Base-by-base conservation (phyloP, 2,113 vertebrate species). In the Ia io region DNA sequence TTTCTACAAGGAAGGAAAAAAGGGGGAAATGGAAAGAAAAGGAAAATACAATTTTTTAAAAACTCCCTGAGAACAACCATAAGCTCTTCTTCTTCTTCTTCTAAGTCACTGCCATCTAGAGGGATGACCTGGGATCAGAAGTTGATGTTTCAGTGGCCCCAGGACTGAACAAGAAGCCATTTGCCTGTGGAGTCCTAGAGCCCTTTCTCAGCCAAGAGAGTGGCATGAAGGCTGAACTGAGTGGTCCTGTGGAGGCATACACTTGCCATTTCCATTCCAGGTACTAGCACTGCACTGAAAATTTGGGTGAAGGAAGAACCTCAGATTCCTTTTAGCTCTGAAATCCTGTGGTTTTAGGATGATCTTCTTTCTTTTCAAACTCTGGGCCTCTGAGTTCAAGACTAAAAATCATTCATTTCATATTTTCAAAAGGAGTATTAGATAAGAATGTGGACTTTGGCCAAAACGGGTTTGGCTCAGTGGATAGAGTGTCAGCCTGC, bases 401-500 rank as follows among this genome's bases (percentile, higher is more conserved):
- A 86, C 35, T 37, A 84, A 69, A 93, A 85, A n/a, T 51, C 91
- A 84, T 77, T 93, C 65, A 37, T 22, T 6, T 84, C 77, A 9
- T 73, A 87, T 83, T 76, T 96, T 89, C 73, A 61, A 95, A 91
- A 85, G 13, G 18, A 69, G 10, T 30, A 37, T 79, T 25, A 61
- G 40, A 85, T 77, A 76, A 73, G 23, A 85, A 51, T 32, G 18
- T 69, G 28, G 56, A 83, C 35, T 67, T 73, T 59, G 28, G 16
- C n/a, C n/a, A n/a, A n/a, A n/a, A n/a, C n/a, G n/a, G n/a, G n/a
- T n/a, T n/a, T n/a, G n/a, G n/a, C n/a, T n/a, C n/a, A n/a, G n/a
- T n/a, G n/a, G n/a, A n/a, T n/a, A n/a, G n/a, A n/a, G n/a, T n/a
- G n/a, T n/a, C n/a, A n/a, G n/a, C n/a, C n/a, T n/a, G n/a, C n/a